Evolutionary conservation across 2,888 invertebrate genomes (phyloP), one percentile per base, ranked within the genome.

Genomic region (Blastobasis lacticolella): DNA sequence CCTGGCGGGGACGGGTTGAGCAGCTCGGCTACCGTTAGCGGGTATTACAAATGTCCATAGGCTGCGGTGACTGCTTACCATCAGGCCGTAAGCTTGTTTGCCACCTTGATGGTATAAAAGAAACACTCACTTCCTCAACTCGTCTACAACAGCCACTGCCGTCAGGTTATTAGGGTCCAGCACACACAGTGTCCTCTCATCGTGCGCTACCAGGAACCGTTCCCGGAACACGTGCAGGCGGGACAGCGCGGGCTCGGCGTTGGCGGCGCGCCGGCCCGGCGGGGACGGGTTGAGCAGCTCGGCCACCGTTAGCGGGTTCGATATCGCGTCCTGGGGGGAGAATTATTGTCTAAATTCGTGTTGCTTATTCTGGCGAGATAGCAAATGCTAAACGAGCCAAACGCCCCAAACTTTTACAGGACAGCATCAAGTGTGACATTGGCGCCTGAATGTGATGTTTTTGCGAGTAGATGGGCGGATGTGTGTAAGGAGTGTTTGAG

Each of bases 191-290:
- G 91, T 75, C 53, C 90, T 90, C 43, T 92, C 91, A 75, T 92
- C 92, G 81, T 94, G 93, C 0, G 95, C 93, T 38, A 96, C 90
- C 37, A 97, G 82, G 66, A 93, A 90, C 53, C 92, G 90, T 37
- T 94, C 93, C 47, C 90, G 89, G 78, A 94, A 95, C 61, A 92
- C 90, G 91, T 90, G 51, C 85, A 89, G 68, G n/a, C 80, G 72
- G 0, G 82, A 79, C 53, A 85, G 67, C 4, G 9, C 92, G 38
- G 57, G 57, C 7, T 61, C 59, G 10, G n/a, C n/a, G 37, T n/a
- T 9, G 45, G 60, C 69, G 0, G 60, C 55, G 54, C 66, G 75
- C 52, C 71, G 70, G 51, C 58, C 23, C 2, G 3, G 63, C 6
- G 66, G 71, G 0, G 75, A 62, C n/a, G 94, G 94, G 87, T 94